Conservation (phyloP, 2,888 invertebrate genomes). For the Eristalis arbustorum region DNA sequence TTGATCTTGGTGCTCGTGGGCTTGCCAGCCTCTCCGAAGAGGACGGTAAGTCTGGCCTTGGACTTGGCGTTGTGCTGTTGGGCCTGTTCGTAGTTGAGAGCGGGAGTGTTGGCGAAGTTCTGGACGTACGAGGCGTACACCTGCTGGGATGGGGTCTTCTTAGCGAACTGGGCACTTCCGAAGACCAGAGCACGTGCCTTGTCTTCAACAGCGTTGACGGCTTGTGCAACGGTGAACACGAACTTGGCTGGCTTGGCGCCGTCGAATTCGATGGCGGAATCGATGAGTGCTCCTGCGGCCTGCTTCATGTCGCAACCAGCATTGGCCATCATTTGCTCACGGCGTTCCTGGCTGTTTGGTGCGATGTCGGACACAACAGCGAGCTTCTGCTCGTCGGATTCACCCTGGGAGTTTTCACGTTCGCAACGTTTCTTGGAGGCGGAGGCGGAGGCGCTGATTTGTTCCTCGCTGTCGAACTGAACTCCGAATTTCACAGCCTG, state of each 20-base stretch:
- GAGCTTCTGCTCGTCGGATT: slow-evolving; percentile 62
- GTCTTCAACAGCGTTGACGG: slow-evolving; percentile 82
- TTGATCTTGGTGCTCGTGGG: slow-evolving; percentile 77
- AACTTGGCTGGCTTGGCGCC: slow-evolving; percentile 83
- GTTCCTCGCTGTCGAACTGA: slow-evolving; percentile 55
- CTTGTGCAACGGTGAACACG: slow-evolving; percentile 82
- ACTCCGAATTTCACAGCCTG: slow-evolving; percentile 66
- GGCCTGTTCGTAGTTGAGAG: slow-evolving; percentile 82
- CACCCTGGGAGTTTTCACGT: slow-evolving; percentile 34
- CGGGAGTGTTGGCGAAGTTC: slow-evolving; percentile 80
- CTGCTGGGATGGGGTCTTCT: slow-evolving; percentile 74
- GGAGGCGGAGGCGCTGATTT: neutral
- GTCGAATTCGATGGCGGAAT: slow-evolving; percentile 82
- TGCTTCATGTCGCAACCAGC: slow-evolving; percentile 82
- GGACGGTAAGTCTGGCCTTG: slow-evolving; percentile 81
- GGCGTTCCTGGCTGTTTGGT: slow-evolving; percentile 81
- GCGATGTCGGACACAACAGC: slow-evolving; percentile 75
- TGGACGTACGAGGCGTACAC: slow-evolving; percentile 79
- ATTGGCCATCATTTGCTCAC: slow-evolving; percentile 81
- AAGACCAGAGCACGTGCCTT: slow-evolving; percentile 82
- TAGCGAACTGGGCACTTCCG: slow-evolving; percentile 72
- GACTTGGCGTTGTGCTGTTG: slow-evolving; percentile 82
- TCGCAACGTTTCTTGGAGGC: no score
- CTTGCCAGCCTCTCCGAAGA: slow-evolving; percentile 81
- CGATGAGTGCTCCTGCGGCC: slow-evolving; percentile 77